Evolutionary conservation across 2,797 vertebrate genomes (phyloP), one percentile per base, ranked within the genome.

Genomic region (Triplophysa bombifrons): DNA sequence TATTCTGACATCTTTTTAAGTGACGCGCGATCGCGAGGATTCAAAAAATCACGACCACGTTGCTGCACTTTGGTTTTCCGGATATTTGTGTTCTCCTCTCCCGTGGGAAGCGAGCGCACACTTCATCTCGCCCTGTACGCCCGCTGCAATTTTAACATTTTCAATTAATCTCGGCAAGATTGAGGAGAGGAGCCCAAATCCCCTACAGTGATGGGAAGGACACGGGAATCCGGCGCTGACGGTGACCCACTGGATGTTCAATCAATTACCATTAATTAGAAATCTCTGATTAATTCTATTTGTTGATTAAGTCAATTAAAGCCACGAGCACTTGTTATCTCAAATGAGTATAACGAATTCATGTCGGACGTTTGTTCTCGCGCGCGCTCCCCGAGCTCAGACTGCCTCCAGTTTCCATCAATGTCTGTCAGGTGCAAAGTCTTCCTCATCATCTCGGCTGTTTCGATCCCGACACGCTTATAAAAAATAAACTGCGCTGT

Each of bases 221-320:
- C 77, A 84, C 81, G 78, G 77, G 72, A 75, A 86, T 84, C 76
- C 82, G 83, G 77, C 88, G 84, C 83, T 74, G 85, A 38, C 88
- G 20, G 90, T 92, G 90, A 93, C 92, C 91, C 91, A 89, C 83
- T 89, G 92, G 92, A 94, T 92, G 92, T 94, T 92, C 91, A 93
- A 93, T 93, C 92, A 93, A 94, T 94, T 94, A 94, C 84, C 90
- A 92, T 93, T 93, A 91, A 94, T 94, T 94, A 94, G 88, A 92
- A 93, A 93, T 91, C 91, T 92, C 93, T 92, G 90, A 94, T 94
- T 93, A 92, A 93, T 93, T 94, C 90, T 93, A 94, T 94, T 94
- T 94, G 92, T 94, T 94, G 92, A 94, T 94, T 93, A 94, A 93
- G 93, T 93, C 93, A 93, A 93, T 94, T 94, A 93, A 93, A 94